Evolutionary conservation across 2,888 invertebrate species (phyloP), one percentile per base, ranked within the genome.

Genomic region (Drosophila parthenogenetica): DNA sequence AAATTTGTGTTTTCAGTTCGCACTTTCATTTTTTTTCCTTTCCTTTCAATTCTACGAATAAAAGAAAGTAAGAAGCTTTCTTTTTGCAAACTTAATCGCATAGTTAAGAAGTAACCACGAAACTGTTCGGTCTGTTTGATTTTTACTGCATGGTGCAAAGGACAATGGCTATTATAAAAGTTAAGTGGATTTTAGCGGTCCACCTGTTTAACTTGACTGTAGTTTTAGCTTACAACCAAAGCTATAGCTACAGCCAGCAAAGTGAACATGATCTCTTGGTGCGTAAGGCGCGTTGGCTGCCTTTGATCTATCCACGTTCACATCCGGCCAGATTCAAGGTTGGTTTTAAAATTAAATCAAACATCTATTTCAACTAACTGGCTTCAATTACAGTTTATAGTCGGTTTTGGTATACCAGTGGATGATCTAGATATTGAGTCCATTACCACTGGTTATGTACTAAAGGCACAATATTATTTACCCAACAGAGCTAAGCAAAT

Each of bases 391-490:
- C 32, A 76, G 80, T 54, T 79, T 59, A 72, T 73, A 49, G 67
- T 50, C n/a, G 72, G 75, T 17, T 83, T 87, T 63, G 87, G 73
- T 50, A 71, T 70, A 35, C 75, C 73, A 0, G 73, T 68, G 1
- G 69, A 72, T 11, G 66, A 62, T 53, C 71, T 78, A 0, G 53
- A 69, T 4, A 7, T 55, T 16, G 78, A 81, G 50, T 59, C 73
- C 3, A 76, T 90, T 43, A 71, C 81, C 5, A 75, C 77, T 0
- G 83, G 85, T 0, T 85, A 79, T 49, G 89, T 89, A n/a, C n/a
- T 90, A 0, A 89, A 90, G 57, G 85, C 86, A 0, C 73, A 86
- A 13, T 89, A 89, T 19, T 75, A 53, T 48, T 35, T 90, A 55
- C 81, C 79, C 10, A 60, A 65, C n/a, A 58, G 50, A n/a, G 78